Conservation (phyloP, 2,888 invertebrate genomes). For the Cantharis rustica region DNA sequence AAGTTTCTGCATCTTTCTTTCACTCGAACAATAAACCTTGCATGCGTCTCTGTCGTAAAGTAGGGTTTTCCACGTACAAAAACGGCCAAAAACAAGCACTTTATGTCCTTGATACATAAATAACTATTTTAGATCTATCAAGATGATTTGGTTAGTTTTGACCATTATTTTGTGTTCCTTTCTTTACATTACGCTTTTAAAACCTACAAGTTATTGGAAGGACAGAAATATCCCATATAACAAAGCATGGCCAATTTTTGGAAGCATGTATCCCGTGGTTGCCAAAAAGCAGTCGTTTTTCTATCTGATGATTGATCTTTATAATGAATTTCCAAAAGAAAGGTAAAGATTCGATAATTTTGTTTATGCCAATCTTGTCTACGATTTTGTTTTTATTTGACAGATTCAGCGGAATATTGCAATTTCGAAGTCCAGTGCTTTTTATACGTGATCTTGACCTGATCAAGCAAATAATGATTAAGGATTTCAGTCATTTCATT, state of each 20-base stretch:
- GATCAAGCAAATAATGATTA: constrained; percentile 35
- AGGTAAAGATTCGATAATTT: background rate
- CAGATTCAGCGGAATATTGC: constrained; percentile 6
- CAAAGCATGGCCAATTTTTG: constrained; percentile 33
- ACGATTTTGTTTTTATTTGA: background rate
- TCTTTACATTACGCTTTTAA: constrained; percentile 53
- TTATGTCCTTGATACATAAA: too few species aligned
- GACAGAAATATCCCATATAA: background rate
- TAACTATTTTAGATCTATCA: background rate
- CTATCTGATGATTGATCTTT: background rate
- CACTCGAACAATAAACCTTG: too few species aligned
- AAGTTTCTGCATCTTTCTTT: too few species aligned
- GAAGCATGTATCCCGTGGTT: constrained; percentile 28
- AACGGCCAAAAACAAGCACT: too few species aligned
- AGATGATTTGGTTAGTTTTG: constrained; percentile 3
- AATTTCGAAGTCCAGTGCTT: constrained; percentile 20
- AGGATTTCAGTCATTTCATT: constrained; percentile 38
- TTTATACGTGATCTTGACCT: constrained; percentile 33
- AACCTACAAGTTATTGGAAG: constrained; percentile 30
- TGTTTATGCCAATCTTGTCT: background rate
- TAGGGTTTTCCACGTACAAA: too few species aligned
- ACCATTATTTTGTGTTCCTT: constrained; percentile 35
- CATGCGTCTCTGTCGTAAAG: too few species aligned
- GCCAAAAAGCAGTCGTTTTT: background rate
- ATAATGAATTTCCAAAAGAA: constrained; percentile 8